Percentiles rank a stretch among this genome's conserved stretches.
phyloP scores from a whole-genome alignment of 2,888 invertebrate species.

The Hartigia nigra region DNA sequence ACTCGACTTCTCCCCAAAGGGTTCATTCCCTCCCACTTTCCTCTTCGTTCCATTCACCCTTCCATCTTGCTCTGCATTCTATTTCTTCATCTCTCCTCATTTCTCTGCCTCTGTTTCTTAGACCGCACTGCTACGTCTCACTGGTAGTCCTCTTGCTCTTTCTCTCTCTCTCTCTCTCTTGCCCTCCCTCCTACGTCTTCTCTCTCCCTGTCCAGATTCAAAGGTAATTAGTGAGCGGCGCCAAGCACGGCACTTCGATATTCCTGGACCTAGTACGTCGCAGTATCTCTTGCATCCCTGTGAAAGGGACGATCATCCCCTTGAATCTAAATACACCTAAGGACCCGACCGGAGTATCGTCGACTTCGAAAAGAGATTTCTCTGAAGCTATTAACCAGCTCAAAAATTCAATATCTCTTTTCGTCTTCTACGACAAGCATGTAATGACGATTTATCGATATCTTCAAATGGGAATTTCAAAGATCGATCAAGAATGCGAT shows the following conservation, averaged over 20 bases:
- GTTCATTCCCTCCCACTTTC: slow-evolving; percentile 17
- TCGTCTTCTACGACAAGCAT: no score
- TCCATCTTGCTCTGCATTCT: background rate
- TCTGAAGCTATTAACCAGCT: background rate
- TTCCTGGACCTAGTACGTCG: background rate
- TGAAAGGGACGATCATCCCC: background rate
- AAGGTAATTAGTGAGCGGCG: slow-evolving; percentile 57
- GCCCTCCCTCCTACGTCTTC: slow-evolving; percentile 5
- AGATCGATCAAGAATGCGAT: no score
- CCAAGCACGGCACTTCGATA: slow-evolving; percentile 11
- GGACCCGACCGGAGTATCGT: background rate
- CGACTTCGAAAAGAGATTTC: background rate
- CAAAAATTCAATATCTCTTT: no score
- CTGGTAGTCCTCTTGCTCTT: slow-evolving; percentile 12
- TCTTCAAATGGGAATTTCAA: no score
- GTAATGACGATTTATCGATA: no score
- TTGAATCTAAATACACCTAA: background rate
- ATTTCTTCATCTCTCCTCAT: slow-evolving; percentile 19
- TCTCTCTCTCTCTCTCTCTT: slow-evolving; percentile 15
- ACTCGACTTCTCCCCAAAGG: slow-evolving; percentile 59
- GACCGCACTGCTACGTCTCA: background rate
- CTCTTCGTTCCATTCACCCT: background rate
- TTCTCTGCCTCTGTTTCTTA: slow-evolving; percentile 14
- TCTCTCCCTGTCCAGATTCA: slow-evolving; percentile 31
- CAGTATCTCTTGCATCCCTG: background rate